Evolutionary conservation across 2,113 vertebrate genomes (phyloP), one percentile per base, ranked within the genome.

Genomic region (Proterorhinus semilunaris): DNA sequence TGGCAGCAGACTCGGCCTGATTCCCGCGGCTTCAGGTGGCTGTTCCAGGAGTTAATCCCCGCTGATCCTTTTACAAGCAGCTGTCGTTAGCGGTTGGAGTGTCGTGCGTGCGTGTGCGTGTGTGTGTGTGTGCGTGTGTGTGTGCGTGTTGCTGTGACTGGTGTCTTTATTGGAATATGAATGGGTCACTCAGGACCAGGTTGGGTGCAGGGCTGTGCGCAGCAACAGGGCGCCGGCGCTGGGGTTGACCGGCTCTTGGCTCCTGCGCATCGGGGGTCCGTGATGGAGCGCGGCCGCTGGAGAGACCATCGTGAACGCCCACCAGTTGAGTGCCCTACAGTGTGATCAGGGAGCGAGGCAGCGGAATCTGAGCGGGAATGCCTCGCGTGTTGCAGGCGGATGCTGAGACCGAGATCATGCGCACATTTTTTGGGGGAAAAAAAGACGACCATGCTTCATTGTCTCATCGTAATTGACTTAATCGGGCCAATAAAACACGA

Each of bases 11-110:
- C n/a, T 10, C 11, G 4, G 12, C 15, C 76, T 79, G 75, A 82
- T 66, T 82, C 76, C 78, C 16, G 51, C 74, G 1, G 75, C 78
- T 71, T 65, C 62, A 49, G 73, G 55, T 71, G 55, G 70, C 82
- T 90, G 90, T 85, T 69, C 75, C 55, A 71, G 44, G 62, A 15
- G 61, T 65, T 89, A 90, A 89, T 89, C 89, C 83, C 8, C 62
- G 53, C 1, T 86, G 84, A 89, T 86, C 87, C 79, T 55, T 21
- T 43, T 65, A 43, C 76, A 70, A 72, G 27, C 27, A 75, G 82
- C 84, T 53, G 74, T 75, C 74, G 83, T 83, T 73, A 88, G 83
- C 87, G 36, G 70, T 66, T 21, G 65, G 2, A 51, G 59, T 62
- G 57, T 45, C 21, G 21, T 21, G 21, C 21, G 27, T n/a, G 11